Base-by-base conservation (phyloP, 2,888 invertebrate species). In the Catonia carolina region DNA sequence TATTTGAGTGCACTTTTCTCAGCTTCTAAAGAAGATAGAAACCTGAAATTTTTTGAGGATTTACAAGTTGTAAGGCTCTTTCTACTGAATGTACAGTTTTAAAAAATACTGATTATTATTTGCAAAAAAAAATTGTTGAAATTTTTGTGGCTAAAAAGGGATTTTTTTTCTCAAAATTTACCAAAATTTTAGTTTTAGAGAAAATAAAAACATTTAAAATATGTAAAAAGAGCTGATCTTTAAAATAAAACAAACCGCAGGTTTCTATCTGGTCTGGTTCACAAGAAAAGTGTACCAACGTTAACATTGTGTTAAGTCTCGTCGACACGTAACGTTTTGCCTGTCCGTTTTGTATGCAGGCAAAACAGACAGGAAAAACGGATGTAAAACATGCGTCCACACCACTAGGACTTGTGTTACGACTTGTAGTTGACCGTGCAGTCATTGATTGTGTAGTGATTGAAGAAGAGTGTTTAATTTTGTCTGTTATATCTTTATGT, bases 261-360 rank as follows among this genome's bases (percentile, higher is more conserved):
- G n/a, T 17, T 15, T 39, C 39, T 39, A 39, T 39, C 39, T 39
- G 17, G 18, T 39, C 39, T 39, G 39, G 39, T 39, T 39, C 39
- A 39, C 18, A 18, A 39, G 39, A 39, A 39, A 39, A 39, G 39
- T 39, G 39, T 39, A 39, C 39, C 39, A 8, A 39, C 6, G 39
- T n/a, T 39, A 39, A 39, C 39, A 39, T 39, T 39, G 39, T 39
- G 39, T 39, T 39, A 39, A n/a, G n/a, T n/a, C n/a, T n/a, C n/a
- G n/a, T n/a, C n/a, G n/a, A n/a, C n/a, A n/a, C n/a, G n/a, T n/a
- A n/a, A n/a, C n/a, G n/a, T n/a, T n/a, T n/a, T n/a, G n/a, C n/a
- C n/a, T n/a, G n/a, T n/a, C n/a, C n/a, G n/a, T n/a, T n/a, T n/a
- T n/a, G n/a, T n/a, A n/a, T n/a, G n/a, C n/a, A n/a, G n/a, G n/a